Percentiles rank a stretch among this genome's conserved stretches.
These are phyloP conservation scores for Orycteropus afer DNA, from an alignment of 2,113 vertebrate genomes.

Conservation along the genomic window DNA sequence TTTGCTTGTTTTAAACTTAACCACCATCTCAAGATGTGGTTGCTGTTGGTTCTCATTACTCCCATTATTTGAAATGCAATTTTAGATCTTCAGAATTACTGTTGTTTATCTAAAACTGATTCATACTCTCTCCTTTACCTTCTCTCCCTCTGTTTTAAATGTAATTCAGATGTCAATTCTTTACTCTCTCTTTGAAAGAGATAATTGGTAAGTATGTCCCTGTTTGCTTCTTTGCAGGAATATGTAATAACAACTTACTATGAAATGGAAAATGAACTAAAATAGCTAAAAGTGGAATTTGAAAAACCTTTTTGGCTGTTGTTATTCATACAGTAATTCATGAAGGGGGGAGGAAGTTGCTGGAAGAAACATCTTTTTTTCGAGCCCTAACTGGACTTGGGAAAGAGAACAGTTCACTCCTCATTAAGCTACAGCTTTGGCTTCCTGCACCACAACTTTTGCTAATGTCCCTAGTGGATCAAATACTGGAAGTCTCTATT, in stretches of 20 bases:
- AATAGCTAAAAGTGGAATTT: background rate
- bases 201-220: background rate
- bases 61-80: background rate
- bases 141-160: slow-evolving; percentile 18
- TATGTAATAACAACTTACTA: slow-evolving; percentile 20
- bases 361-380: background rate
- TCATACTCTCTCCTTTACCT: background rate
- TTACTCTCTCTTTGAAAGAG: background rate
- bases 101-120: background rate
- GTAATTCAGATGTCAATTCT: slow-evolving; percentile 22
- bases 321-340: background rate
- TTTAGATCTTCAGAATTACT: background rate
- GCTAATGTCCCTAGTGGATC: background rate
- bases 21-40: background rate
- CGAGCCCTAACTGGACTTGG: background rate
- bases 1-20: background rate
- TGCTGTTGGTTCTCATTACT: background rate
- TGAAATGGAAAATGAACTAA: slow-evolving; percentile 35
- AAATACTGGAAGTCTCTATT: background rate
- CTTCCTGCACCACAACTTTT: background rate
- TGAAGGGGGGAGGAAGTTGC: background rate
- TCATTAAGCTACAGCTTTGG: background rate
- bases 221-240: background rate
- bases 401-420: background rate
- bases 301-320: background rate